Conservation (phyloP, 2,797 vertebrate genomes). For the Neopelma chrysocephalum region DNA sequence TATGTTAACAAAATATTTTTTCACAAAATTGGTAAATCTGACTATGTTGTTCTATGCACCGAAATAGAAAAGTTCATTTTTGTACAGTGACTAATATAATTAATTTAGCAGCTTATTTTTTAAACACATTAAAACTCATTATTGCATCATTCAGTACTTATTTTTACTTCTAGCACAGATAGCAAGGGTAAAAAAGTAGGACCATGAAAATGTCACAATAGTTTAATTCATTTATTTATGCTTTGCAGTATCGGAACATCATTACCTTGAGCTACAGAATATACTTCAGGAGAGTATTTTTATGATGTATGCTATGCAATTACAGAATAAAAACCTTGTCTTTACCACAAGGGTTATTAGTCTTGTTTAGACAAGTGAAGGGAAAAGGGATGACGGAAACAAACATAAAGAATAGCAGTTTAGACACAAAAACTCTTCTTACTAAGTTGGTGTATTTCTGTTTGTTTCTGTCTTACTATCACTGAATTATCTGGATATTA, state of each 20-base stretch:
- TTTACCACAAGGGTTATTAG: not conserved
- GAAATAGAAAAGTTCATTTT: not conserved
- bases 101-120: not conserved
- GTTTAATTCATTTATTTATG: not conserved
- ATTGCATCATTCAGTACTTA: not conserved
- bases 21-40: not conserved
- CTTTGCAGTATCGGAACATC: not conserved
- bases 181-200: not conserved
- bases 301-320: not conserved
- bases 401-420: not conserved
- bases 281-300: not conserved
- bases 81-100: not conserved
- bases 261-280: not conserved
- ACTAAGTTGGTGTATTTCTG: not conserved
- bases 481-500: not conserved
- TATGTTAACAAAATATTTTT: slow-evolving; percentile 53
- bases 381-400: not conserved
- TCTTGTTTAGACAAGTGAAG: not conserved
- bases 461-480: not conserved
- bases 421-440: not conserved
- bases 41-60: not conserved
- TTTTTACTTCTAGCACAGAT: not conserved
- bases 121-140: not conserved
- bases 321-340: not conserved
- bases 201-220: not conserved